Percentiles rank a stretch among this genome's conserved stretches.
Evolutionary conservation across 1,140 invertebrate species (phyloP).

Genomic region (Solen grandis): DNA sequence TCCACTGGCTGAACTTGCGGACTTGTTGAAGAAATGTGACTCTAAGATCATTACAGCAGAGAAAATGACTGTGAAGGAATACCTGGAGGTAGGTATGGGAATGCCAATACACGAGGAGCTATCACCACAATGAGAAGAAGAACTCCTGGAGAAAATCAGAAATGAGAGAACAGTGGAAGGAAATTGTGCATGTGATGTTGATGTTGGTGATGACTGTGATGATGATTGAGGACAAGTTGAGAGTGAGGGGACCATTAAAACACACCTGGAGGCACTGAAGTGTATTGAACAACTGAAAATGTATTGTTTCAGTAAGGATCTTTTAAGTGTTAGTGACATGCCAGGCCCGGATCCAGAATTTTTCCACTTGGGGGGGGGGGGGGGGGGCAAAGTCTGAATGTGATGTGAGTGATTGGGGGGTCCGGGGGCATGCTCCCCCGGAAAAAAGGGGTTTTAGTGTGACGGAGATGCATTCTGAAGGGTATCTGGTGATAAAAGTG

Average conservation of each 20-base stretch:
- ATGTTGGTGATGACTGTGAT: conserved; percentile 13
- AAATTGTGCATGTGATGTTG: no score
- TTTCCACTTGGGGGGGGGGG: no score
- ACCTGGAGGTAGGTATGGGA: background rate
- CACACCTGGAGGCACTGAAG: no score
- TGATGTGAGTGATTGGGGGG: no score
- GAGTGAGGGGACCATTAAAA: background rate
- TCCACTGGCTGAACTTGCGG: conserved; percentile 12
- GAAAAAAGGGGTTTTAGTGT: no score
- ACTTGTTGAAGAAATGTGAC: conserved; percentile 5
- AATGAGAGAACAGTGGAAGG: conserved; percentile 6
- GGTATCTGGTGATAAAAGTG: no score
- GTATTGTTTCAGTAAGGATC: conserved; percentile 9
- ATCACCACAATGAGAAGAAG: background rate
- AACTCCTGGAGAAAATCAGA: background rate
- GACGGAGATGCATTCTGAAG: no score
- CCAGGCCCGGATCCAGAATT: no score
- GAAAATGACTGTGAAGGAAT: background rate
- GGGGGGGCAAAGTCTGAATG: no score
- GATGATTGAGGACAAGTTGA: background rate
- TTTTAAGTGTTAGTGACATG: background rate
- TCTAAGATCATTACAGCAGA: background rate
- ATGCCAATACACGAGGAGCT: conserved; percentile 17
- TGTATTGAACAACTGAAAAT: conserved; percentile 1
- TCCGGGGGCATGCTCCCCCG: no score